Conservation (phyloP, 2,888 invertebrate species). For the Sinelater perroti region DNA sequence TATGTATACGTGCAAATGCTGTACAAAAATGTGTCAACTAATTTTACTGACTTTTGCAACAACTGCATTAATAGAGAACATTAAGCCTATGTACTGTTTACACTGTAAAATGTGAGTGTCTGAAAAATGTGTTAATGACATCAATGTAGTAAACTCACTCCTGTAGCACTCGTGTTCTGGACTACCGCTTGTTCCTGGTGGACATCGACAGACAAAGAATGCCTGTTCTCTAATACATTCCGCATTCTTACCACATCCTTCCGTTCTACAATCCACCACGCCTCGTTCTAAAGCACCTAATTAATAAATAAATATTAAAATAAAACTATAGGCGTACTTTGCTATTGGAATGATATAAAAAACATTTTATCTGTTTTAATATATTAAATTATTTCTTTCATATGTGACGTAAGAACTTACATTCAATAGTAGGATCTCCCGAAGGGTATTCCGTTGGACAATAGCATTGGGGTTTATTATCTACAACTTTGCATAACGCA, state of each 20-base stretch:
- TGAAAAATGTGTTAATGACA: conserved; percentile 35
- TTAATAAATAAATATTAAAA: conserved; percentile 16
- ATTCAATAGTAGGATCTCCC: conserved; percentile 86
- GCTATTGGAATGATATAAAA: too few species aligned
- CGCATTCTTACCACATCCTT: conserved; percentile 86
- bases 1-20: conserved; percentile 55
- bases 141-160: conserved; percentile 61
- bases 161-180: conserved; percentile 76
- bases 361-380: too few species aligned
- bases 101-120: conserved; percentile 41
- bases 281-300: conserved; percentile 68
- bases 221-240: conserved; percentile 86
- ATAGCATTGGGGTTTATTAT: conserved; percentile 78
- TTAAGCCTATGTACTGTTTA: conserved; percentile 47
- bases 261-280: conserved; percentile 80
- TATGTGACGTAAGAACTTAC: conserved; percentile 75
- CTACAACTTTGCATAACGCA: conserved; percentile 79
- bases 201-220: conserved; percentile 83
- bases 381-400: too few species aligned
- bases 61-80: conserved; percentile 50
- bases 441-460: conserved; percentile 84
- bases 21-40: conserved; percentile 51
- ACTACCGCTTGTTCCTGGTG: conserved; percentile 77
- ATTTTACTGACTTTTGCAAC: conserved; percentile 44
- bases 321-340: too few species aligned